phyloP scores from a whole-genome alignment of 1,140 invertebrate species.

The Oryctes rhinoceros region DNA sequence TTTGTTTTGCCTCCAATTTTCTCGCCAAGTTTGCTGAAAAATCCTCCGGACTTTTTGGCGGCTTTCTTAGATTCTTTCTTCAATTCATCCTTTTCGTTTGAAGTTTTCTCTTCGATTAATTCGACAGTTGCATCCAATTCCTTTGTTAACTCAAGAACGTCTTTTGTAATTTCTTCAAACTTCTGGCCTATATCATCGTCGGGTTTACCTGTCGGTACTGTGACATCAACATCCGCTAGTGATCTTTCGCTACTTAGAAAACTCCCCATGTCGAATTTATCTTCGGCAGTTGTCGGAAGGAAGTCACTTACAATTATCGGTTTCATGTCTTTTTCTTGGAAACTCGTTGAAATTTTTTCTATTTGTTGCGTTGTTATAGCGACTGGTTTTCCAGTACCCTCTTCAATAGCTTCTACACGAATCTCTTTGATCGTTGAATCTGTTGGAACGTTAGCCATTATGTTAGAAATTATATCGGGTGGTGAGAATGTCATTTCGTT shows the following conservation, averaged over 20 bases:
- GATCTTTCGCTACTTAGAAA: background rate
- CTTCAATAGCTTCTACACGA: background rate
- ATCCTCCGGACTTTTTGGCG: slow-evolving; percentile 38
- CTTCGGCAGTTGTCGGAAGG: background rate
- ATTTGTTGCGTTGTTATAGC: slow-evolving; percentile 21
- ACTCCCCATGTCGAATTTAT: background rate
- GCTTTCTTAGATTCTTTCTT: slow-evolving; percentile 31
- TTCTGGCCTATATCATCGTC: slow-evolving; percentile 23
- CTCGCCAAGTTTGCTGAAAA: slow-evolving; percentile 46
- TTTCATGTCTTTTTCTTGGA: slow-evolving; percentile 4
- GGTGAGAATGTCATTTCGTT: slow-evolving; percentile 10
- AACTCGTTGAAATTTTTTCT: background rate
- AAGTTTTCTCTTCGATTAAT: slow-evolving; percentile 23
- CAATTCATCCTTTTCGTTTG: slow-evolving; percentile 36
- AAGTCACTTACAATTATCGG: background rate
- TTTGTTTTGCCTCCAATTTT: slow-evolving; percentile 43
- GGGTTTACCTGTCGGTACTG: background rate
- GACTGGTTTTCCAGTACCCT: background rate
- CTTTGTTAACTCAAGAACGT: slow-evolving; percentile 16
- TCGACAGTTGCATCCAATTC: slow-evolving; percentile 24
- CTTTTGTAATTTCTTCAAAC: slow-evolving; percentile 25
- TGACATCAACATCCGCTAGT: slow-evolving; percentile 32
- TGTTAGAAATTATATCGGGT: slow-evolving; percentile 23
- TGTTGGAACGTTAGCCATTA: background rate
- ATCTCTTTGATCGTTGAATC: slow-evolving; percentile 32